Conservation (phyloP, 2,113 vertebrate species). For the Panthera uncia region DNA sequence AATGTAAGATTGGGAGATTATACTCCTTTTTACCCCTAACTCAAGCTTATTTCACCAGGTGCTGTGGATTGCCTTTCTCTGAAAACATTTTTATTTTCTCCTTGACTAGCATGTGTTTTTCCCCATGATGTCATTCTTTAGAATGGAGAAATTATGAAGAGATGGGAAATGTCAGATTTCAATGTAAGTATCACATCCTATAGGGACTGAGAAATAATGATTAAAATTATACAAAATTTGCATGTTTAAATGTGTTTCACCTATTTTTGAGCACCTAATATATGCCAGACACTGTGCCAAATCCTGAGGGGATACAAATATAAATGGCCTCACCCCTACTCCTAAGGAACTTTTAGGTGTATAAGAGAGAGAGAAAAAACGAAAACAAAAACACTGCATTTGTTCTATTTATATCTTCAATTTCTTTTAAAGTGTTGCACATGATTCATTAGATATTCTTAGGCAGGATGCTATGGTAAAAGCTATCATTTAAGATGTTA, state of each 20-base stretch:
- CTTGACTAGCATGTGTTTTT: background rate
- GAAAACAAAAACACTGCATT: background rate
- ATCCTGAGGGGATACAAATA: background rate
- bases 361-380: background rate
- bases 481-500: background rate
- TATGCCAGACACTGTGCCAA: background rate
- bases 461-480: background rate
- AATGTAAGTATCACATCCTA: background rate
- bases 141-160: background rate
- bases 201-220: background rate
- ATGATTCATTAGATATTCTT: background rate
- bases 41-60: background rate
- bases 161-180: background rate
- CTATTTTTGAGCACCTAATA: background rate
- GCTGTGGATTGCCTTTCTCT: background rate
- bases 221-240: slow-evolving; percentile 13
- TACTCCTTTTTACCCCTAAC: background rate
- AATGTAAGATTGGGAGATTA: background rate
- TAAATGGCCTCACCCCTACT: background rate
- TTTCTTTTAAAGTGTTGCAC: background rate
- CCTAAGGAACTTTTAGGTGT: background rate
- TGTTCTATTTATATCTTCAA: background rate
- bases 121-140: background rate
- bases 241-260: slow-evolving; percentile 4
- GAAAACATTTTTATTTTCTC: slow-evolving; percentile 12